These are phyloP conservation scores for Mythimna vitellina DNA, from an alignment of 2,888 invertebrate genomes.

Conservation along the genomic window DNA sequence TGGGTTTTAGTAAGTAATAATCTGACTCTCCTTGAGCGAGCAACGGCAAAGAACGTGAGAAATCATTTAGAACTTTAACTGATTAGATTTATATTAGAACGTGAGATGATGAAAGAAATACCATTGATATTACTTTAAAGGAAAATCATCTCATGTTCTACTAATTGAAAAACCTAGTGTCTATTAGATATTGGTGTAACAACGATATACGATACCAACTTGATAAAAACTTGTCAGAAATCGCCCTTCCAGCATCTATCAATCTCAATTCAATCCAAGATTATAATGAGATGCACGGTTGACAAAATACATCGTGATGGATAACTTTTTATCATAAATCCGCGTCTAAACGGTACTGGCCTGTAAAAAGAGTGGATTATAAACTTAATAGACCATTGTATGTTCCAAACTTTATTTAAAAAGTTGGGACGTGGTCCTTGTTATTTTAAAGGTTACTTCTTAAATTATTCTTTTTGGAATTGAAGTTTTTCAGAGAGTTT, in stretches of 20 bases:
- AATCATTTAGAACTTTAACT: too few species aligned
- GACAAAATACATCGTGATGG: conserved; percentile 80
- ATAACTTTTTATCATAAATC: conserved; percentile 78
- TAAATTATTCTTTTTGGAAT: conserved; percentile 47
- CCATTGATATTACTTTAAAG: too few species aligned
- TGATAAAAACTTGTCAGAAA: not conserved
- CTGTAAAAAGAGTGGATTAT: conserved; percentile 75
- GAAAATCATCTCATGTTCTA: not conserved
- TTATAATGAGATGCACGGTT: conserved; percentile 85
- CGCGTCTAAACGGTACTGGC: conserved; percentile 76
- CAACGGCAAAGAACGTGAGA: too few species aligned
- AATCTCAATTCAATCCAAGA: conserved; percentile 55
- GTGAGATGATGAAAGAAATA: too few species aligned
- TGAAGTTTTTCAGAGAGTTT: conserved; percentile 19
- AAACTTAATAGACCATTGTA: conserved; percentile 72
- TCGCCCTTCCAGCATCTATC: conserved; percentile 41
- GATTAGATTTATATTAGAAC: too few species aligned
- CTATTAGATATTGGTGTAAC: too few species aligned
- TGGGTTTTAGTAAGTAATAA: too few species aligned
- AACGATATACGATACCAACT: not conserved
- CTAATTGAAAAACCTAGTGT: too few species aligned
- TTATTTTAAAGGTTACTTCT: conserved; percentile 59
- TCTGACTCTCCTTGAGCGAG: too few species aligned
- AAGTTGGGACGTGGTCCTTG: conserved; percentile 73
- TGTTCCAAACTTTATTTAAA: conserved; percentile 61